Percentiles rank a stretch among this genome's conserved stretches.
phyloP scores from a whole-genome alignment of 2,888 invertebrate species.

The Busseola fusca region DNA sequence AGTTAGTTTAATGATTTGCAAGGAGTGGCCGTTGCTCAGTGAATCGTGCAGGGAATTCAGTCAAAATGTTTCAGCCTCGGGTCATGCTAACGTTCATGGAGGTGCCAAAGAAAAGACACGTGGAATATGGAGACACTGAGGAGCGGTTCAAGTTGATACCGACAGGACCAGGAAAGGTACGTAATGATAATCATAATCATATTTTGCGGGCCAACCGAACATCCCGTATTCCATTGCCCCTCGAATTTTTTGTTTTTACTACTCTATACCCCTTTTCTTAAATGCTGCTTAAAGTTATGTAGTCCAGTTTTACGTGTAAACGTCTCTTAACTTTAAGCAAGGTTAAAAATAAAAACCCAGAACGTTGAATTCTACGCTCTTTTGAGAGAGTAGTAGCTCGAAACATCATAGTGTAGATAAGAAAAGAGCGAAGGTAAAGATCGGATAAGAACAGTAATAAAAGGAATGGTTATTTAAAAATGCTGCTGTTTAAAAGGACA shows the following conservation, averaged over 20 bases:
- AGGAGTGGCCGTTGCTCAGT: conserved; percentile 57
- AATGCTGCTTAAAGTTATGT: too few species aligned
- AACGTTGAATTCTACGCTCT: too few species aligned
- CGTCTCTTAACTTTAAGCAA: too few species aligned
- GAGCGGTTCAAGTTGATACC: conserved; percentile 50
- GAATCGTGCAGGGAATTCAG: conserved; percentile 44
- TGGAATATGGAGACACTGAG: conserved; percentile 40
- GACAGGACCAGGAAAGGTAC: conserved; percentile 33
- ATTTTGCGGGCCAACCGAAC: not conserved
- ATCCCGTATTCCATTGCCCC: not conserved
- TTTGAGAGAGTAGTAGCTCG: not conserved
- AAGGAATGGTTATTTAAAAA: not conserved
- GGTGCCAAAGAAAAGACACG: conserved; percentile 50
- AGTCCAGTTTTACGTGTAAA: too few species aligned
- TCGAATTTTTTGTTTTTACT: not conserved
- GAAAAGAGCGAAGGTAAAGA: not conserved
- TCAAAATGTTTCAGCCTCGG: conserved; percentile 64
- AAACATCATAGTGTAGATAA: too few species aligned
- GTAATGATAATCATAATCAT: not conserved
- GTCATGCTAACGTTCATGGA: conserved; percentile 61
- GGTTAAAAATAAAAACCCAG: too few species aligned
- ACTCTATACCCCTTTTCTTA: too few species aligned
- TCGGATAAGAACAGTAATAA: not conserved
- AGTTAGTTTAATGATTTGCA: conserved; percentile 58
- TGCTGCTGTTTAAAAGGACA: conserved; percentile 27